These are phyloP conservation scores for Pithys albifrons DNA, from an alignment of 2,113 vertebrate species.

Conservation along the genomic window DNA sequence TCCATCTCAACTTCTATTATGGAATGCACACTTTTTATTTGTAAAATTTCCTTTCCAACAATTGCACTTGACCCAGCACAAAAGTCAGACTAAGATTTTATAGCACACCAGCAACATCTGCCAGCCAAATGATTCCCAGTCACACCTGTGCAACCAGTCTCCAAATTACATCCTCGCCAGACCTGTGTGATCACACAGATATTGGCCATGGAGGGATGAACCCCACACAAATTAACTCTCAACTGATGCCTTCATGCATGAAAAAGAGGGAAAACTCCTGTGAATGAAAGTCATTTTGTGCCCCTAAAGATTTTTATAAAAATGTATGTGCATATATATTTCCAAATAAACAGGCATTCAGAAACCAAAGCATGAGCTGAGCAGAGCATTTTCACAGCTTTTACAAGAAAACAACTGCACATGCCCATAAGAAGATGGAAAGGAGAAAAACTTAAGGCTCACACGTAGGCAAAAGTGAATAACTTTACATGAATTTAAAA, in stretches of 20 bases:
- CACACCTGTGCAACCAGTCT: constrained; percentile 55
- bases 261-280: background rate
- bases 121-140: constrained; percentile 24
- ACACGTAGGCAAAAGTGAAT: background rate
- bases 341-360: background rate
- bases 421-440: background rate
- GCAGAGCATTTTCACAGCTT: background rate
- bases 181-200: constrained; percentile 4
- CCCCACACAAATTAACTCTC: background rate
- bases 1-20: background rate
- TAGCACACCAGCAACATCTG: background rate
- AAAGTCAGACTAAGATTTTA: background rate
- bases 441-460: background rate
- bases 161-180: background rate
- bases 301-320: background rate
- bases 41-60: background rate
- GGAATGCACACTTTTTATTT: background rate
- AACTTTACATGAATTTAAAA: background rate
- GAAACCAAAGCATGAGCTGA: background rate
- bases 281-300: background rate
- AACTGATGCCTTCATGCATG: background rate
- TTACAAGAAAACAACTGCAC: background rate
- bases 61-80: background rate
- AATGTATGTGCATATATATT: background rate
- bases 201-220: background rate